Base-by-base conservation (phyloP, 2,888 invertebrate species). In the Sphaerophoria rueppellii region DNA sequence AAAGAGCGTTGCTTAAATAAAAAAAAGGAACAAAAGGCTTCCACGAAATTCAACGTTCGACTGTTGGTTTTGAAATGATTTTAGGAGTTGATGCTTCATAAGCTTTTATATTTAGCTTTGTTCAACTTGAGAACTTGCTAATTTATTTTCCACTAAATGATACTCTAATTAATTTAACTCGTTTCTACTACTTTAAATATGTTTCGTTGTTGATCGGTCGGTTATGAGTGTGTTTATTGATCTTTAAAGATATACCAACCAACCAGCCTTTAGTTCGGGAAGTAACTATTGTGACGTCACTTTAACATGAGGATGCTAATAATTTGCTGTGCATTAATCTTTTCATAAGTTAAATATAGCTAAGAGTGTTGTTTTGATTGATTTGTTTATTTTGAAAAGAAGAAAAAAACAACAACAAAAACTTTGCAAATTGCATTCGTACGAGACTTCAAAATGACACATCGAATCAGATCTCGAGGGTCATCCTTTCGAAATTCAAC, bases 111-210 rank as follows among this genome's bases (percentile, higher is more conserved):
- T 70, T 24, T 76, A 48, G 60, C 6, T 35, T 72, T 40, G 55
- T 73, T 69, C 54, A 70, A 70, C 24, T 24, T 2, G 24, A 24
- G 24, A 73, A 80, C 76, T 69, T 77, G 85, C 76, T 85, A 85
- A 85, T 81, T 85, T 73, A 76, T 76, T 81, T 77, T 46, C 11
- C 43, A 55, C 75, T 78, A 82, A 65, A 76, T 70, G 77, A 88
- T 89, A 89, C 90, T 90, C 89, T 90, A 91, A 91, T 91, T 91
- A 90, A 89, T 89, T 89, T 89, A 87, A 88, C 89, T 88, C 89
- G 89, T 89, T 89, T 90, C 14, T 54, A 71, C n/a, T 32, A 52
- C 34, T 16, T 63, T 63, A 54, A 54, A 54, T 54, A 35, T 54
- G 40, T 63, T 58, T 74, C 78, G 40, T 43, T 57, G 46, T 77